Conservation (phyloP, 1,140 invertebrate genomes). For the Ephestia elutella region DNA sequence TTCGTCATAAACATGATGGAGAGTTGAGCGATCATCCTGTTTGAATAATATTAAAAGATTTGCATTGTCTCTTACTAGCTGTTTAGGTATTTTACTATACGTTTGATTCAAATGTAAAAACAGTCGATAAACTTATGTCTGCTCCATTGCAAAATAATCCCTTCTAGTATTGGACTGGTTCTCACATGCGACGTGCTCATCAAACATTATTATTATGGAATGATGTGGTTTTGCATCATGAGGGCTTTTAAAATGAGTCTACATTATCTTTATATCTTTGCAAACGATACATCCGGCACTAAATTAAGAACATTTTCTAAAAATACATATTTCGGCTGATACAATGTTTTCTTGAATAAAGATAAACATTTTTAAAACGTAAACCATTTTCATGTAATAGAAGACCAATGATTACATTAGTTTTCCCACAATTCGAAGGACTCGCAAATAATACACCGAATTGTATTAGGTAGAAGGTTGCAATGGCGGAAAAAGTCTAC, state of each 20-base stretch:
- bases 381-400: conserved; percentile 10
- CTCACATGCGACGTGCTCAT: conserved; percentile 51
- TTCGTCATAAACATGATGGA: too few relatives aligned
- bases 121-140: conserved; percentile 47
- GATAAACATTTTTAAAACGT: too few relatives aligned
- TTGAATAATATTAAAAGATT: conserved; percentile 57
- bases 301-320: too few relatives aligned
- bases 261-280: too few relatives aligned
- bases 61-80: conserved; percentile 51
- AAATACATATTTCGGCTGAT: too few relatives aligned
- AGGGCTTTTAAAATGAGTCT: neutral
- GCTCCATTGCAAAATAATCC: conserved; percentile 52
- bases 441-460: conserved; percentile 11
- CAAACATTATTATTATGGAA: conserved; percentile 54
- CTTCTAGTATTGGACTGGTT: conserved; percentile 43
- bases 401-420: conserved; percentile 8
- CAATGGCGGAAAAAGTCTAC: too few relatives aligned
- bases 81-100: conserved; percentile 54
- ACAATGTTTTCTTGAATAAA: too few relatives aligned
- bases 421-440: conserved; percentile 11
- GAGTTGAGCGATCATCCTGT: conserved; percentile 58
- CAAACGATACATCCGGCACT: too few relatives aligned
- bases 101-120: conserved; percentile 59
- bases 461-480: too few relatives aligned
- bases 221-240: conserved; percentile 25